Percentiles rank a stretch among this genome's conserved stretches.
Evolutionary conservation across 1,140 invertebrate genomes (phyloP).

Genomic region (Camponotus pennsylvanicus): DNA sequence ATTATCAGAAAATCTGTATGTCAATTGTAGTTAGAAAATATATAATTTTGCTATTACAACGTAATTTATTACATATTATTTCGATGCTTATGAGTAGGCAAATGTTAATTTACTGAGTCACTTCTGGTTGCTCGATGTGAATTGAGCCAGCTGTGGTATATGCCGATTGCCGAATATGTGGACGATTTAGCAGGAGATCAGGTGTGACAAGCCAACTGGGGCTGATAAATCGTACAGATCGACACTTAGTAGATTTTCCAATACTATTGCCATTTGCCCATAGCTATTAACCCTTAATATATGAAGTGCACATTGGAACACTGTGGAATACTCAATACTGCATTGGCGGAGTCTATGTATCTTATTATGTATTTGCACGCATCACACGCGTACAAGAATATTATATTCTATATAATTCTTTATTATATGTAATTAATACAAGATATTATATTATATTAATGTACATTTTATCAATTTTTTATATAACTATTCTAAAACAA

Average conservation of each 20-base stretch:
- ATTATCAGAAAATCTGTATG: not conserved
- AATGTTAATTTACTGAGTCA: conserved; percentile 66
- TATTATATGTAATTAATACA: not conserved
- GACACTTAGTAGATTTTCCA: conserved; percentile 72
- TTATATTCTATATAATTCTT: not conserved
- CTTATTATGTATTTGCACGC: not conserved
- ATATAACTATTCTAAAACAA: not conserved
- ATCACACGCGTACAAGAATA: not conserved
- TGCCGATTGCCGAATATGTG: conserved; percentile 40
- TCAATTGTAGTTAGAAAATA: not conserved
- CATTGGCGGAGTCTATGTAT: not conserved
- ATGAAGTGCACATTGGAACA: conserved; percentile 44
- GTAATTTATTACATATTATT: not conserved
- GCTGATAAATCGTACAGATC: conserved; percentile 68
- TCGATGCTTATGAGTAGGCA: not conserved
- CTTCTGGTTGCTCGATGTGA: conserved; percentile 61
- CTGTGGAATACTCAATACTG: conserved; percentile 21
- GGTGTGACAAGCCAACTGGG: conserved; percentile 68
- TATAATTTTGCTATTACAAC: conserved; percentile 3
- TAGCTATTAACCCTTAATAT: conserved; percentile 52
- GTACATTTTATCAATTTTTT: not conserved
- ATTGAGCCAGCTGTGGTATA: conserved; percentile 69
- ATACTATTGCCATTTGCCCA: conserved; percentile 63
- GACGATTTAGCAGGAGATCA: conserved; percentile 72
- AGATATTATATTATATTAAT: not conserved